Base-by-base conservation (phyloP, 1,140 invertebrate genomes). In the Aricia agestis region DNA sequence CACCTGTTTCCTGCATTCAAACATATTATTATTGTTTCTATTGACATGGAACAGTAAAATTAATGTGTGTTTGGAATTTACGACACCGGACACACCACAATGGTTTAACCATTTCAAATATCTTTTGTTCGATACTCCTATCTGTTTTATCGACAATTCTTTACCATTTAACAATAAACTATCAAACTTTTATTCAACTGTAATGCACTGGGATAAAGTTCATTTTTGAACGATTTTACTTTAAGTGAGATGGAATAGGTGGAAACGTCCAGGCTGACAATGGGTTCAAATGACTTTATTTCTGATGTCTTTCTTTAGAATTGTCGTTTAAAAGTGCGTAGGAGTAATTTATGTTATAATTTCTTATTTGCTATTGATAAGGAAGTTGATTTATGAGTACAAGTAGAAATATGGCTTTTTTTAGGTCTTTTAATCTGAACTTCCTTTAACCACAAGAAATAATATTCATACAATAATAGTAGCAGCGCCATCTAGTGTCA, bases 281-380 rank as follows among this genome's bases (percentile, higher is more conserved):
- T 89, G 76, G 87, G 82, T 88, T 85, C 83, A 89, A 90, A 89
- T 90, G 84, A 89, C 85, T 89, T 82, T 87, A 89, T 86, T 81
- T 73, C 71, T 82, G 82, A 87, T 79, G 74, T 83, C 78, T 84
- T 71, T 85, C 78, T 86, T 78, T 71, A 69, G 77, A 75, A 79
- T 80, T 84, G 80, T 84, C 72, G 71, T 76, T 72, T 74, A 71
- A 72, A 80, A 80, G 79, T 71, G 80, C 77, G 81, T 78, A 76
- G 77, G 80, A 76, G 84, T 87, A 78, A 83, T 87, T 85, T 83
- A 87, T 85, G 77, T 82, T 74, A 5, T 58, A 85, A 80, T 84
- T 82, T 82, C 80, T 76, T 72, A 63, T 72, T 66, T 74, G 68
- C 70, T 45, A 9, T 61, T 19, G 59, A 25, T 19, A 19, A 63